Evolutionary conservation across 2,888 invertebrate species (phyloP).

Genomic region (Erpobdella octoculata): DNA sequence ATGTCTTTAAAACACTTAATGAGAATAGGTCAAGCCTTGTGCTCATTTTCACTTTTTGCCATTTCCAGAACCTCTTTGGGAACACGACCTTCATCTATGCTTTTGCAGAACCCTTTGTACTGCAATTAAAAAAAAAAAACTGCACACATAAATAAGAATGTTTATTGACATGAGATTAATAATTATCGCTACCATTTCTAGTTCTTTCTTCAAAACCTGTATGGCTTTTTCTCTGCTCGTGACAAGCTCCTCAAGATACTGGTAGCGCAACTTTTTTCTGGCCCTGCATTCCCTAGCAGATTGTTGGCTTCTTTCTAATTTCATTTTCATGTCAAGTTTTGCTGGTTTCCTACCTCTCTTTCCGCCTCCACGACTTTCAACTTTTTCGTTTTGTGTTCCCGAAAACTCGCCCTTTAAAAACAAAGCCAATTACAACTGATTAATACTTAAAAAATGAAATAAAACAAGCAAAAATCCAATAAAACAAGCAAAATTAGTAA

Average conservation of each 20-base stretch:
- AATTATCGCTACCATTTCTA: conserved; percentile 68
- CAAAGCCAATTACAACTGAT: background rate
- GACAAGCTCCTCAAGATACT: conserved; percentile 89
- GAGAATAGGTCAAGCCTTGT: background rate
- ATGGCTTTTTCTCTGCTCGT: conserved; percentile 86
- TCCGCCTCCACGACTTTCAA: conserved; percentile 27
- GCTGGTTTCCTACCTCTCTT: conserved; percentile 69
- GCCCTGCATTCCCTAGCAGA: conserved; percentile 94
- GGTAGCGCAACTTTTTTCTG: conserved; percentile 83
- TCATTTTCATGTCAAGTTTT: conserved; percentile 86
- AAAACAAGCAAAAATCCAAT: too few relatives aligned
- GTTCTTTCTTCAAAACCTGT: conserved; percentile 73
- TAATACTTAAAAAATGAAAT: background rate
- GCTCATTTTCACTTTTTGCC: background rate
- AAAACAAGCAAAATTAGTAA: too few relatives aligned
- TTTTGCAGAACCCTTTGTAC: conserved; percentile 34
- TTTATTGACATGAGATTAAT: background rate
- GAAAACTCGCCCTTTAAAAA: conserved; percentile 7
- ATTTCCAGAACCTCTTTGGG: conserved; percentile 30
- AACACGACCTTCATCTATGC: conserved; percentile 34
- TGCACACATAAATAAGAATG: background rate
- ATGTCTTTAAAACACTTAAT: too few relatives aligned
- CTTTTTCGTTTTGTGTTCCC: background rate
- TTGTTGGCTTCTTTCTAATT: conserved; percentile 88
- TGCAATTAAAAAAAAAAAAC: conserved; percentile 17